phyloP scores from a whole-genome alignment of 2,797 vertebrate genomes.

The Anas flavirostris region DNA sequence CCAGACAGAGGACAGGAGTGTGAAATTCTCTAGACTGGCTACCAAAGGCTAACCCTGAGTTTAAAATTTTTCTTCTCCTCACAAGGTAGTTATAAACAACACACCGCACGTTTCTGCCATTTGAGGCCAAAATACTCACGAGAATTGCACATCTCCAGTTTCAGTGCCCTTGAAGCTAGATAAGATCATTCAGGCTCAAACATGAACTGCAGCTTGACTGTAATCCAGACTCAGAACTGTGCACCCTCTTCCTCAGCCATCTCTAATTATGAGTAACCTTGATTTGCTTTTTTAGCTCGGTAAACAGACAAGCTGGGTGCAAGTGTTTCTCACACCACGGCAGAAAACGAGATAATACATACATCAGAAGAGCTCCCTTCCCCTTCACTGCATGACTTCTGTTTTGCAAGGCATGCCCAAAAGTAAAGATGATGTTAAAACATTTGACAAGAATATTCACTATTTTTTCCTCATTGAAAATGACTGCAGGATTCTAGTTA shows the following conservation, averaged over 20 bases:
- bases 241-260: background rate
- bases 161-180: slow-evolving; percentile 26
- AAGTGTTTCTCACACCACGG: background rate
- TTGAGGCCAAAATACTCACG: background rate
- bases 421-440: slow-evolving; percentile 52
- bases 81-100: background rate
- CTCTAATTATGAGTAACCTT: slow-evolving; percentile 67
- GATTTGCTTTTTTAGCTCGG: slow-evolving; percentile 57
- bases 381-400: slow-evolving; percentile 41
- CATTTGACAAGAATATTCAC: slow-evolving; percentile 47
- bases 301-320: slow-evolving; percentile 47
- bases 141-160: background rate
- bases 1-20: background rate
- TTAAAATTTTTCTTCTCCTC: background rate
- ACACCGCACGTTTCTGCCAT: background rate
- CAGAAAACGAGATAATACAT: slow-evolving; percentile 33
- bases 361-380: slow-evolving; percentile 44
- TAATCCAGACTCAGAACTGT: slow-evolving; percentile 46
- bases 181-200: slow-evolving; percentile 39
- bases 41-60: background rate
- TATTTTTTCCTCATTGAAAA: background rate
- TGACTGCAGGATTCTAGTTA: background rate
- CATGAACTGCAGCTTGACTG: background rate
- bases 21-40: background rate
- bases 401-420: slow-evolving; percentile 34